Base-by-base conservation (phyloP, 2,797 vertebrate species). In the Florisuga fusca region DNA sequence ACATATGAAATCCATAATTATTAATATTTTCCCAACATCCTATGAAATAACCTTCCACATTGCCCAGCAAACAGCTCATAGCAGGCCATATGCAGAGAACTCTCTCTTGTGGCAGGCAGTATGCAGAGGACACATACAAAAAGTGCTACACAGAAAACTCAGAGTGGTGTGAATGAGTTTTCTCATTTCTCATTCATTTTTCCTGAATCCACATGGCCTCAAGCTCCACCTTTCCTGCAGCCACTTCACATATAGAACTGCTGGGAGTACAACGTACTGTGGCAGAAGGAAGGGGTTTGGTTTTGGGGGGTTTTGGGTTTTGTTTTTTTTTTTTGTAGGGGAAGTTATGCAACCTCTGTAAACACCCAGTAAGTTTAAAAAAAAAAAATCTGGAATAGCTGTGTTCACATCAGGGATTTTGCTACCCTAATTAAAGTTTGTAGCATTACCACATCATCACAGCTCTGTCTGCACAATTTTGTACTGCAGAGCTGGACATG, bases 261-360 rank as follows among this genome's bases (percentile, higher is more conserved):
- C 57, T 59, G 69, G 53, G 57, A 69, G 12, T 33, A 75, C 33
- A 54, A 33, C 16, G 2, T 14, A 16, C 46, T 36, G 6, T 1
- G 1, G 45, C 34, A 50, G 19, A 59, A 87, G 41, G 38, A 71
- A 91, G 6, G 21, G 18, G 18, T 7, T 14, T 25, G 62, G 43
- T 45, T 38, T 38, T 16, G 43, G 43, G n/a, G 1, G 0, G 1
- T 17, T 54, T 64, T 46, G 38, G 62, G 43, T 43, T 38, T 38
- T 16, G 43, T 16, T 27, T 1, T 0, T 1, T 14, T 54, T 64
- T 46, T 38, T 38, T 38, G 5, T 26, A 8, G 15, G 18, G 17
- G n/a, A 80, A 58, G 21, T 63, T 54, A 72, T 5, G 10, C 23
- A 87, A 57, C n/a, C n/a, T 38, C 25, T 61, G 43, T 78, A 27